A percentile compares a stretch with the other conserved stretches of the same genome.
These are phyloP conservation scores for Okamejei kenojei DNA, from an alignment of 2,797 vertebrate species.

Conservation along the genomic window DNA sequence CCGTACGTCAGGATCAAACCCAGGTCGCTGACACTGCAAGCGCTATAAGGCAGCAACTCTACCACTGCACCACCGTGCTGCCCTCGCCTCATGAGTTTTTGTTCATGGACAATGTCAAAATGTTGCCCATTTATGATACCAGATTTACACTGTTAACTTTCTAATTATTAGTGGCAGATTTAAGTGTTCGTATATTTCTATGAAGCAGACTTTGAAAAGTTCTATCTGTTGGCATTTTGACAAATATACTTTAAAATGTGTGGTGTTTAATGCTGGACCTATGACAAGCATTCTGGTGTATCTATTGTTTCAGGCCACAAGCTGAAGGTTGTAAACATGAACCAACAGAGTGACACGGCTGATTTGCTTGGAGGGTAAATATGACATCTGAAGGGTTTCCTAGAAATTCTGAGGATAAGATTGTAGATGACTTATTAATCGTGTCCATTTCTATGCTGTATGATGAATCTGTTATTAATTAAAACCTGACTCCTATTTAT, in stretches of 20 bases:
- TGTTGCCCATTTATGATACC: background rate
- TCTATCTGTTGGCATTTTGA: background rate
- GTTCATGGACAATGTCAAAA: background rate
- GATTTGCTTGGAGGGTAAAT: slow-evolving; percentile 92
- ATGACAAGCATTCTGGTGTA: background rate
- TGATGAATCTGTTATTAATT: no score
- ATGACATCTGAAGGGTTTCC: slow-evolving; percentile 7
- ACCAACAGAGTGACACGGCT: slow-evolving; percentile 91
- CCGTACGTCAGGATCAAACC: no score
- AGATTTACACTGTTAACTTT: background rate
- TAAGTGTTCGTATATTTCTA: background rate
- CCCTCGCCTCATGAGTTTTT: background rate
- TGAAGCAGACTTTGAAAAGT: background rate
- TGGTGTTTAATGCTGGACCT: background rate
- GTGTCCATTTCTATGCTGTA: no score
- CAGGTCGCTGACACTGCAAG: no score
- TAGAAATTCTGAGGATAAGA: background rate
- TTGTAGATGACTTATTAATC: background rate
- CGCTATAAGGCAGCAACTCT: no score
- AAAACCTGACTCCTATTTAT: background rate
- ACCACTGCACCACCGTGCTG: no score
- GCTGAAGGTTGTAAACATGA: slow-evolving; percentile 90
- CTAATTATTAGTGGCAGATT: background rate
- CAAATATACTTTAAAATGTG: background rate
- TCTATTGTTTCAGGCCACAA: slow-evolving; percentile 66